Conservation (phyloP, 2,113 vertebrate species). For the Dendropsophus ebraccatus region DNA sequence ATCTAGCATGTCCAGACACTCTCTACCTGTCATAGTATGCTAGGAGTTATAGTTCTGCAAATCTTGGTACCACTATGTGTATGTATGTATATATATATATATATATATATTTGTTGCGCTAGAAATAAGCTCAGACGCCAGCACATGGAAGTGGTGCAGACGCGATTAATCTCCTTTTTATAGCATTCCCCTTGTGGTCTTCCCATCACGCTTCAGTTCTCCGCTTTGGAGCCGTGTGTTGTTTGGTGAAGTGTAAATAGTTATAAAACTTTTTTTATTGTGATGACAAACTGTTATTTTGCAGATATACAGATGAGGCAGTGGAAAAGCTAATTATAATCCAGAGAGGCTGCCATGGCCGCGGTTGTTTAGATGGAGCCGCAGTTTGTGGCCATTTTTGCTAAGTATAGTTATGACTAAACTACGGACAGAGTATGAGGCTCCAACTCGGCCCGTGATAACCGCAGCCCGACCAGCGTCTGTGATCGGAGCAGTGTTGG, state of each 20-base stretch:
- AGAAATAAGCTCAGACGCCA: background rate
- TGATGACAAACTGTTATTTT: slow-evolving; percentile 28
- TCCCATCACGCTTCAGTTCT: background rate
- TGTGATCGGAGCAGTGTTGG: background rate
- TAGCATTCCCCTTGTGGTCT: background rate
- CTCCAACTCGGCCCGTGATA: background rate
- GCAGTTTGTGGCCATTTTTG: background rate
- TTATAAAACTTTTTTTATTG: slow-evolving; percentile 14
- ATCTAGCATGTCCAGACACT: background rate
- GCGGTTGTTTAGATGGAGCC: background rate
- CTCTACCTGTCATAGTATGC: no score
- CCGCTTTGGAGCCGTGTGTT: background rate
- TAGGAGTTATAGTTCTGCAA: no score
- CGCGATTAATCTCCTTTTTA: background rate
- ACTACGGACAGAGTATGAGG: background rate
- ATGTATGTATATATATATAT: no score
- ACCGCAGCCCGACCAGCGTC: background rate
- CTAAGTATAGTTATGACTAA: background rate
- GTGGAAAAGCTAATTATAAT: slow-evolving; percentile 2
- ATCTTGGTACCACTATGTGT: no score
- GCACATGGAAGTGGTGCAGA: background rate
- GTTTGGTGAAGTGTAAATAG: background rate
- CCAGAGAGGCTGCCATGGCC: background rate
- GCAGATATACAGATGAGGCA: slow-evolving; percentile 20
- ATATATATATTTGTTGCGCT: background rate